Evolutionary conservation across 2,797 vertebrate genomes (phyloP).

Genomic region (Margarornis squamiger): DNA sequence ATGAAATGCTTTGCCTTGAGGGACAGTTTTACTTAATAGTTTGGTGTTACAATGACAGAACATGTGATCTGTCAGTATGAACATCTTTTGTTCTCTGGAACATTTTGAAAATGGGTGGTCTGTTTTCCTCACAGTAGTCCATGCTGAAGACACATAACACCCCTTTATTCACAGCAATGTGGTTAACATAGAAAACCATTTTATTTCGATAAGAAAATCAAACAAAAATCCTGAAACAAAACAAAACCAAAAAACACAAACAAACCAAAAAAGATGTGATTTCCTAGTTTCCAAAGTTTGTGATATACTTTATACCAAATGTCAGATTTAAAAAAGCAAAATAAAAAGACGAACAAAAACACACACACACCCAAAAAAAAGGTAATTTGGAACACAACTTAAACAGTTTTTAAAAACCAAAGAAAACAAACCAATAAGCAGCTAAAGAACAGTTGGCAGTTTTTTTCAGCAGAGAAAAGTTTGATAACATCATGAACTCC

Average conservation of each 20-base stretch:
- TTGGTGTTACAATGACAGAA: constrained; percentile 60
- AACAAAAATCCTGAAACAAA: not conserved
- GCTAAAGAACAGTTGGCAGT: not conserved
- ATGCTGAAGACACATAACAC: not conserved
- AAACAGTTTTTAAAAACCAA: not conserved
- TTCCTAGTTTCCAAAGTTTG: not conserved
- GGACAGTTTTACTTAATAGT: constrained; percentile 71
- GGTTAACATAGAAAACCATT: not conserved
- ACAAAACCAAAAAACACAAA: not conserved
- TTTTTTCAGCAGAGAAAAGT: not conserved
- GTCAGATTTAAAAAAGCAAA: not conserved
- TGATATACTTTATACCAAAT: not conserved
- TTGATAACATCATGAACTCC: not conserved
- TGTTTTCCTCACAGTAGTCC: not conserved
- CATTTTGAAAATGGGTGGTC: constrained; percentile 4
- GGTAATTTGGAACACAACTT: not conserved
- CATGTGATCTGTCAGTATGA: constrained; percentile 29
- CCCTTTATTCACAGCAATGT: not conserved
- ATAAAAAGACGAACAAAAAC: too few relatives aligned
- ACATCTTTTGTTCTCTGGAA: constrained; percentile 65
- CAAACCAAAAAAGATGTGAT: not conserved
- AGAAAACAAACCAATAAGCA: not conserved
- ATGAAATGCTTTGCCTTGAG: constrained; percentile 76
- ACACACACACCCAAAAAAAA: not conserved
- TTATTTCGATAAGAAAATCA: not conserved